Evolutionary conservation across 1,140 invertebrate genomes (phyloP).

Genomic region (Phortica variegata): DNA sequence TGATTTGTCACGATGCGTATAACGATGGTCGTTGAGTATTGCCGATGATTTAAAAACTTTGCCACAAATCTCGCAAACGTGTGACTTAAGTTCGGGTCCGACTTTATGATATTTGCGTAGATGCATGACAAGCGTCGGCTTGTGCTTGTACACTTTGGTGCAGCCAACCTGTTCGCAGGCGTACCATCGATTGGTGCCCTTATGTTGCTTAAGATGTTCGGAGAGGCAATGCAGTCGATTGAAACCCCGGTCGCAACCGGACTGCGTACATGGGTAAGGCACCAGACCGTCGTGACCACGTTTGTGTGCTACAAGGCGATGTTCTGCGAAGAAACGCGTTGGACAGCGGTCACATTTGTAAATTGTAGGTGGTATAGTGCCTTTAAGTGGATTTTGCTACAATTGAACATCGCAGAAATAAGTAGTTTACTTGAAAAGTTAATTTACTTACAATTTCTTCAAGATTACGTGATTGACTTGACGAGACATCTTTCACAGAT

Average conservation of each 20-base stretch:
- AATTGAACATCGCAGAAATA: no score
- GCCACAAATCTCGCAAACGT: constrained; percentile 47
- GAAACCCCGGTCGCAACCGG: constrained; percentile 25
- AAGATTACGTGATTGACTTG: no score
- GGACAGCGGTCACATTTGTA: constrained; percentile 29
- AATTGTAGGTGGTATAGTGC: not conserved
- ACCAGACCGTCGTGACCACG: constrained; percentile 33
- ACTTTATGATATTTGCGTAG: constrained; percentile 28
- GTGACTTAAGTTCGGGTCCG: constrained; percentile 26
- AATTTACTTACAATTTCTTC: no score
- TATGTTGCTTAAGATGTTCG: constrained; percentile 28
- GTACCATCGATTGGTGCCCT: constrained; percentile 13
- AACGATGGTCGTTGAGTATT: constrained; percentile 38
- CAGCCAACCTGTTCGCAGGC: constrained; percentile 32
- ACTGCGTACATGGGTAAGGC: constrained; percentile 33
- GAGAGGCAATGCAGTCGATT: constrained; percentile 22
- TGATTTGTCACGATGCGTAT: constrained; percentile 30
- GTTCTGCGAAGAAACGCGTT: constrained; percentile 16
- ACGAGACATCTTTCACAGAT: no score
- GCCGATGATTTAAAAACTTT: constrained; percentile 31
- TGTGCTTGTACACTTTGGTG: constrained; percentile 38
- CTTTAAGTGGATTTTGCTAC: not conserved
- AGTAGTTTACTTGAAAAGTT: not conserved
- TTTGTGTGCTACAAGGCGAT: constrained; percentile 22
- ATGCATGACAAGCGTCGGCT: constrained; percentile 34